Percentiles rank a stretch among this genome's conserved stretches.
Evolutionary conservation across 2,113 vertebrate genomes (phyloP).

Genomic region (Ursus arctos): DNA sequence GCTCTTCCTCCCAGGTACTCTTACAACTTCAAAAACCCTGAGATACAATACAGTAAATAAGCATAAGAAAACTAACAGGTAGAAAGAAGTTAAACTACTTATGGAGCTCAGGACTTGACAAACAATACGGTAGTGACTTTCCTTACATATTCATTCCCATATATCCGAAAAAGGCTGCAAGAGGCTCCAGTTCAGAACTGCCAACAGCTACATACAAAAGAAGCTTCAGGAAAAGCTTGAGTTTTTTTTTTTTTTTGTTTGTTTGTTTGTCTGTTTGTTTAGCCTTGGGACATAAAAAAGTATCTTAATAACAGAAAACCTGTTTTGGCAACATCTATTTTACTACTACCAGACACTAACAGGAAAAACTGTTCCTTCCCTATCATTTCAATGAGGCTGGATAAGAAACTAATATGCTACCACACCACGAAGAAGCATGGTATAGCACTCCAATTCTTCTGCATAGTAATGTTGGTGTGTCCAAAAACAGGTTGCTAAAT

Average conservation of each 20-base stretch:
- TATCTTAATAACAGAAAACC: background rate
- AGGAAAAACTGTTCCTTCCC: background rate
- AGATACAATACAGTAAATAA: background rate
- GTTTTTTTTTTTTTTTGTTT: background rate
- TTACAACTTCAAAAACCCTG: background rate
- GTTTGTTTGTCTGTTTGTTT: background rate
- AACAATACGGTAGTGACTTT: background rate
- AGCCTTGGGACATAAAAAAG: background rate
- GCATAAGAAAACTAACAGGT: background rate
- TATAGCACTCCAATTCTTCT: background rate
- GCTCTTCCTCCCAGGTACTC: background rate
- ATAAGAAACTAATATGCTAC: background rate
- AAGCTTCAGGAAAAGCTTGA: background rate
- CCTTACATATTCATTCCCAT: background rate
- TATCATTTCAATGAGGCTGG: background rate
- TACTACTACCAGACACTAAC: background rate
- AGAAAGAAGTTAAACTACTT: background rate
- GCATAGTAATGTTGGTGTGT: background rate
- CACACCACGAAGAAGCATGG: background rate
- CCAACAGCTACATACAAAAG: background rate
- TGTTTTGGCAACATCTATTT: background rate
- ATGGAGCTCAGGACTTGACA: background rate
- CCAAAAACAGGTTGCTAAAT: background rate
- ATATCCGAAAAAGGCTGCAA: background rate
- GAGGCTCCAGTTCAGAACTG: background rate